Percentiles rank a stretch among this genome's conserved stretches.
These are phyloP conservation scores for Drosophila saltans DNA, from an alignment of 1,140 invertebrate genomes.

Conservation along the genomic window DNA sequence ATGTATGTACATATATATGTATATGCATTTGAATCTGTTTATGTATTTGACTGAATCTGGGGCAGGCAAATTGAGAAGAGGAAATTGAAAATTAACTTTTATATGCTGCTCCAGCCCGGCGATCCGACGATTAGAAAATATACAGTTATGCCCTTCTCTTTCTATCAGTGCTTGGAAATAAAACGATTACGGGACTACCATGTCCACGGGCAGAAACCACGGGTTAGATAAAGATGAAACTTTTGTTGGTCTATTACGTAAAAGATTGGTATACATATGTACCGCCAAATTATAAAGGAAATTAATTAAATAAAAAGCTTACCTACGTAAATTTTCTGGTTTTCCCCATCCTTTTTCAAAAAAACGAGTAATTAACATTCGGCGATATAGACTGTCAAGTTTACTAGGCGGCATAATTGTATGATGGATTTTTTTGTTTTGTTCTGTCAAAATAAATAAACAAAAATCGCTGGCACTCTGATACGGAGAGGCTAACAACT, in stretches of 20 bases:
- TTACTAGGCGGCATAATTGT: conserved; percentile 88
- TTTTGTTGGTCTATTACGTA: conserved; percentile 1
- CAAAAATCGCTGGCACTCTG: conserved; percentile 36
- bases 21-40: background rate
- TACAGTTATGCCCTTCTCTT: background rate
- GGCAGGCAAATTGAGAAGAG: background rate
- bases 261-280: background rate
- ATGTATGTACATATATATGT: too few relatives aligned
- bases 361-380: conserved; percentile 95
- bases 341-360: conserved; percentile 99
- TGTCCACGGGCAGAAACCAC: background rate
- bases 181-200: background rate
- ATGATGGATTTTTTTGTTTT: conserved; percentile 27
- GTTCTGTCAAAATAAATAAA: conserved; percentile 32
- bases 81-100: conserved; percentile 1
- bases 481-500: conserved; percentile 17
- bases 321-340: conserved; percentile 95
- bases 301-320: conserved; percentile 54
- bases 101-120: background rate
- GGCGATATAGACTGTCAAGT: conserved; percentile 95
- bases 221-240: conserved; percentile 1
- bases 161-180: background rate
- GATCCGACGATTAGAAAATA: background rate
- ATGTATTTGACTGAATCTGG: background rate
- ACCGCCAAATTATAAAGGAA: conserved; percentile 1